Evolutionary conservation across 2,113 vertebrate genomes (phyloP), one percentile per base, ranked within the genome.

Genomic region (Mormoops blainvillei): DNA sequence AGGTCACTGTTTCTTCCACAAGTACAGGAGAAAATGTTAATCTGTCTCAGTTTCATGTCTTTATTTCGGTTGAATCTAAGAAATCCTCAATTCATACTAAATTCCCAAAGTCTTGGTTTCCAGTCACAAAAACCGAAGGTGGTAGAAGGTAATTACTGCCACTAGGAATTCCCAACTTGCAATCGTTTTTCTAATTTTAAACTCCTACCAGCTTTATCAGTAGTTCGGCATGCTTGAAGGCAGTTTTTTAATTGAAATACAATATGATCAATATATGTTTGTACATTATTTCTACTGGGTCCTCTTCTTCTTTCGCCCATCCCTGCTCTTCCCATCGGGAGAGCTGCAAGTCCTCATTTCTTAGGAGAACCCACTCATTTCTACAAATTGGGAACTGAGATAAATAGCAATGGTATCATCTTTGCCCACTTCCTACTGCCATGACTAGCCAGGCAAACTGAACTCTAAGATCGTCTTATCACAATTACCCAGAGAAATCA

Each of bases 311-410:
- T 31, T 56, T 48, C 28, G 24, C 41, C 41, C 19, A n/a, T 36
- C 36, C 36, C 33, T 86, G 14, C 63, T 77, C 3, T 24, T 83
- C 18, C 54, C 16, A 82, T 36, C 38, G 24, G 36, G n/a, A 12
- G 5, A 58, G 16, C 45, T 58, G n/a, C 52, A 84, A 33, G 11
- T 48, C 3, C 76, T 82, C 41, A 73, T 43, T 87, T 87, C 48
- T 70, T 33, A 78, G 38, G 70, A 76, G 12, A 77, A 16, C 14
- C 18, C 48, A 71, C 58, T 36, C 8, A 68, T 68, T 41, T 92
- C 63, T 92, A 80, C 22, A 78, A 95, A 94, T 56, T 33, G 77
- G 78, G 52, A 85, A 90, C n/a, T 43, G 50, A 96, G 13, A 84
- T 38, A 73, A 85, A 85, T 31, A 56, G 24, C 31, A 70, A 41